Conservation (phyloP, 53 echinoderm and acorn worm genomes). For the Hippasteria phrygiana region DNA sequence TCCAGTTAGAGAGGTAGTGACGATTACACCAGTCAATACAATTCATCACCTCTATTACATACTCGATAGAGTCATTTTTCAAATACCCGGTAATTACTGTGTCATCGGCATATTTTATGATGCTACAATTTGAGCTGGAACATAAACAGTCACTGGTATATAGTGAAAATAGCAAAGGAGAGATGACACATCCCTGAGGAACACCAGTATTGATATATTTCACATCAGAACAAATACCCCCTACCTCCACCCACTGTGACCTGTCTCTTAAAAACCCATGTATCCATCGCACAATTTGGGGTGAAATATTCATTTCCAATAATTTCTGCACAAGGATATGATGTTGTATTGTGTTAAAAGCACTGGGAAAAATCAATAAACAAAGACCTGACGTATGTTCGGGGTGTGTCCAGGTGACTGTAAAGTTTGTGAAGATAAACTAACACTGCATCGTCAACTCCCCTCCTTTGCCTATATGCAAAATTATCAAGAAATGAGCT, state of each 20-base stretch:
- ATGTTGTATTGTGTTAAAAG: not conserved
- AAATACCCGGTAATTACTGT: constrained; percentile 17
- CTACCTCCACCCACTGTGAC: constrained; percentile 9
- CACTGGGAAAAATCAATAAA: constrained; percentile 24
- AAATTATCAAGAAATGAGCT: not conserved
- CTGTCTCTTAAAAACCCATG: not conserved
- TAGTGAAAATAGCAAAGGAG: not conserved
- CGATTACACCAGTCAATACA: constrained; percentile 27
- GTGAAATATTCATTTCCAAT: not conserved
- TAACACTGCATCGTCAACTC: not conserved
- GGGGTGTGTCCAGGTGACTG: not conserved
- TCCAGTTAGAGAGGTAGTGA: not conserved
- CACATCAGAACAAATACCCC: not conserved
- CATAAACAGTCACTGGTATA: constrained; percentile 35
- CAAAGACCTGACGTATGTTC: constrained; percentile 17
- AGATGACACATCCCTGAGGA: constrained; percentile 11
- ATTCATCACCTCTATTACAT: not conserved
- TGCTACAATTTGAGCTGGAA: not conserved
- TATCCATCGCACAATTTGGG: constrained; percentile 3
- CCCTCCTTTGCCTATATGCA: not conserved
- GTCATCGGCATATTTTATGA: constrained; percentile 13
- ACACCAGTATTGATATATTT: not conserved
- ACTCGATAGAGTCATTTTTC: not conserved
- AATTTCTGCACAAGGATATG: not conserved
- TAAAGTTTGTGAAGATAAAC: no score